Conservation (phyloP, 1,140 invertebrate genomes). For the Psilanteris sp. region DNA sequence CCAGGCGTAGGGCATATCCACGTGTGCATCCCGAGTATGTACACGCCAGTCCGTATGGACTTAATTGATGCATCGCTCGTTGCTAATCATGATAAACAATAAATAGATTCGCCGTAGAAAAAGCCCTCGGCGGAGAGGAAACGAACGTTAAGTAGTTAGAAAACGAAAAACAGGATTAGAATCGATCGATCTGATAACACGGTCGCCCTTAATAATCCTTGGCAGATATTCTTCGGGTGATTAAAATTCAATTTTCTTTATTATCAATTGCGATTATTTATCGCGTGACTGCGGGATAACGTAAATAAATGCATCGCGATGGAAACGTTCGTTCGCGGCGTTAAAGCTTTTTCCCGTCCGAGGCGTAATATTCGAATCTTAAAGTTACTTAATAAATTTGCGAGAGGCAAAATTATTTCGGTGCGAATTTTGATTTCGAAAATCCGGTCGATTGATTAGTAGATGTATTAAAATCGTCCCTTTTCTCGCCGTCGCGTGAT, state of each 20-base stretch:
- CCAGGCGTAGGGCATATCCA: conserved; percentile 60
- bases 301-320: too few species aligned
- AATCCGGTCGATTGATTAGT: too few species aligned
- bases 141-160: conserved; percentile 21
- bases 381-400: too few species aligned
- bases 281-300: too few species aligned
- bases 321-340: too few species aligned
- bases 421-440: too few species aligned
- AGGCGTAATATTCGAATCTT: too few species aligned
- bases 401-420: too few species aligned
- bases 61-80: conserved; percentile 75
- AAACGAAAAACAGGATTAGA: conserved; percentile 17
- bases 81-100: conserved; percentile 75
- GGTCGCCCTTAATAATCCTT: conserved; percentile 5
- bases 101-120: conserved; percentile 70
- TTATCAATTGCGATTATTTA: background rate
- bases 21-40: conserved; percentile 57
- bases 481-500: too few species aligned
- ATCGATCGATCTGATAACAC: conserved; percentile 9
- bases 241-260: conserved; percentile 19
- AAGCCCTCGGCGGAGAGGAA: conserved; percentile 42
- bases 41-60: conserved; percentile 52
- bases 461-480: too few species aligned
- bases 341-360: too few species aligned
- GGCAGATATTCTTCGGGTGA: conserved; percentile 5